A percentile compares a stretch with the other conserved stretches of the same genome.
Conservation (phyloP, 2,888 invertebrate species). For the Drosophila meridiana region DNA sequence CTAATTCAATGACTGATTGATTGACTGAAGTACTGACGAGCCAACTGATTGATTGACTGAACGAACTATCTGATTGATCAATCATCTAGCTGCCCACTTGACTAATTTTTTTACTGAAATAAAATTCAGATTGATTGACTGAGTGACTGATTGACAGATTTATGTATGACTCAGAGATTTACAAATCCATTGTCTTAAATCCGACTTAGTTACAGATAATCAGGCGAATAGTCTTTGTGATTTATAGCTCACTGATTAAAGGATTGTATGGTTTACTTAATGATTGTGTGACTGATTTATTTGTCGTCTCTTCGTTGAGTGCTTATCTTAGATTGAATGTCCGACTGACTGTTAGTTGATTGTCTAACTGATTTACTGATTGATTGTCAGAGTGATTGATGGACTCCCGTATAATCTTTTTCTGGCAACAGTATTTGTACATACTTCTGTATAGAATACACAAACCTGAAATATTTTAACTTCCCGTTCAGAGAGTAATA, state of each 20-base stretch:
- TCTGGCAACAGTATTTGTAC: too few species aligned
- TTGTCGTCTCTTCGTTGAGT: not conserved
- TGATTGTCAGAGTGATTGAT: not conserved
- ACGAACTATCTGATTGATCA: too few species aligned
- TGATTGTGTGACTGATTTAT: not conserved
- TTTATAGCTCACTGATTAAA: not conserved
- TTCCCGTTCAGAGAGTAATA: not conserved
- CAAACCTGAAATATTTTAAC: not conserved
- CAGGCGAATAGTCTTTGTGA: too few species aligned
- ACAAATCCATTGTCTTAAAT: too few species aligned
- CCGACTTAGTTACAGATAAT: too few species aligned
- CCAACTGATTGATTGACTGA: not conserved
- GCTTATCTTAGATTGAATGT: not conserved
- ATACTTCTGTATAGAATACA: not conserved
- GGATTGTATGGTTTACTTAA: not conserved
- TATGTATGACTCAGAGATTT: not conserved
- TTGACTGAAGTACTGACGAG: not conserved
- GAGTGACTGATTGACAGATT: not conserved
- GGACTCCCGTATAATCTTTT: not conserved
- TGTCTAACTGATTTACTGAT: not conserved
- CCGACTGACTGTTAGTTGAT: not conserved
- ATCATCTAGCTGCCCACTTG: too few species aligned
- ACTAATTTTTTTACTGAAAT: too few species aligned
- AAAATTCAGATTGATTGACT: not conserved
- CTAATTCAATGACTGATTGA: not conserved